These are phyloP conservation scores for Cricetomys ansorgei DNA, from an alignment of 2,113 vertebrate species.

Conservation along the genomic window DNA sequence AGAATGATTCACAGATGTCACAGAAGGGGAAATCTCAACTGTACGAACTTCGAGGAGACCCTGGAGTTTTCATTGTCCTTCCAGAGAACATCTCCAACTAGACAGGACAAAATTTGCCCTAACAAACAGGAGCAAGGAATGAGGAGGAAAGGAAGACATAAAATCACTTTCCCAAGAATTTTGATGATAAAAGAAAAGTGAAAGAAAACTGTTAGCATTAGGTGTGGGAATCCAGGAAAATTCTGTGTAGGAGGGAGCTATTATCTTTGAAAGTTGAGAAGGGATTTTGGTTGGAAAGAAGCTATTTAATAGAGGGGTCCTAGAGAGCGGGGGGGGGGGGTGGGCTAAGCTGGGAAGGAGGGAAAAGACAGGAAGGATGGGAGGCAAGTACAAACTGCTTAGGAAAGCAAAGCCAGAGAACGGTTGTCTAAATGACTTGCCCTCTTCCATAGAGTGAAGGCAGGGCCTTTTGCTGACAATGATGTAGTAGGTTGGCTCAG, in stretches of 20 bases:
- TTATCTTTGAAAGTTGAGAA: neutral
- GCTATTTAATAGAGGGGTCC: neutral
- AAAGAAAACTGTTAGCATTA: neutral
- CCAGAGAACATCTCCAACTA: neutral
- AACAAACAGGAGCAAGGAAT: neutral
- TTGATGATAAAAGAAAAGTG: neutral
- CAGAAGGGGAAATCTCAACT: neutral
- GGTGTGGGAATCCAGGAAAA: neutral
- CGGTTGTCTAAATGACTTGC: neutral
- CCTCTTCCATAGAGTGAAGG: neutral
- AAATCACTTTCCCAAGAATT: neutral
- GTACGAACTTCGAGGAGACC: neutral
- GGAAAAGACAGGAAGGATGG: neutral
- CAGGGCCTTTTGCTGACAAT: neutral
- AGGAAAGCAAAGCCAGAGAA: neutral
- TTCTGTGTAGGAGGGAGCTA: neutral
- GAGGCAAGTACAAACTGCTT: neutral
- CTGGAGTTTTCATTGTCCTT: neutral
- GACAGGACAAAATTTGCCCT: neutral
- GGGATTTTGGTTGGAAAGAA: neutral
- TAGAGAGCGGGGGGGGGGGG: neutral
- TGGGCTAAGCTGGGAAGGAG: neutral
- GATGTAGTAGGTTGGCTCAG: neutral
- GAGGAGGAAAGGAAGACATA: neutral
- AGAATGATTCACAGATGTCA: neutral